Percentiles rank a stretch among this genome's conserved stretches.
These are phyloP conservation scores for Tachuris rubrigastra DNA, from an alignment of 2,113 vertebrate genomes.

Conservation along the genomic window DNA sequence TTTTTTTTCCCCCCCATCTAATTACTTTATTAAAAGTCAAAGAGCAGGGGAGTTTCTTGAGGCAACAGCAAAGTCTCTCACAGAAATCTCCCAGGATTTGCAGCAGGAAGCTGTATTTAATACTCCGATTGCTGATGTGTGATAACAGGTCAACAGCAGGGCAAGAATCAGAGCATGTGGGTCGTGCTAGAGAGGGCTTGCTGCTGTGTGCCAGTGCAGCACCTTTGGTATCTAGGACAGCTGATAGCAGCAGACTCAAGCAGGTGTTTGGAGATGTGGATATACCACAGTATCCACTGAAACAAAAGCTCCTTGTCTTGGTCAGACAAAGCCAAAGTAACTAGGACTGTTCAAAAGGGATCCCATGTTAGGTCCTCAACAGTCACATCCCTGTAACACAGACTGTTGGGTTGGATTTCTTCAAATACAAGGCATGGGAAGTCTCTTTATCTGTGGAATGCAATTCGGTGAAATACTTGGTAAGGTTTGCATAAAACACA, in stretches of 20 bases:
- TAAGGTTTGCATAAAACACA: not conserved
- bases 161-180: accelerated
- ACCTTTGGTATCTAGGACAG: not conserved
- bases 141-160: not conserved
- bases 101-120: constrained; percentile 29
- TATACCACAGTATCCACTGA: not conserved
- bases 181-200: accelerated
- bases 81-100: constrained; percentile 32
- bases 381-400: not conserved
- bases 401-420: not conserved
- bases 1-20: not conserved
- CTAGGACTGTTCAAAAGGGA: not conserved
- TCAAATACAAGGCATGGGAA: not conserved
- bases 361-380: not conserved
- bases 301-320: not conserved
- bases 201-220: not conserved
- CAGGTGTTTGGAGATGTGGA: not conserved
- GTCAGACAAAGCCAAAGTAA: not conserved
- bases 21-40: constrained; percentile 46
- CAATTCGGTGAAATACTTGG: not conserved
- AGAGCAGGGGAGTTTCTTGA: constrained; percentile 37
- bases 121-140: not conserved
- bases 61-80: not conserved
- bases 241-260: not conserved
- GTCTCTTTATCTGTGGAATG: not conserved